Base-by-base conservation (phyloP, 2,888 invertebrate species). In the Synergus laeviventris region DNA sequence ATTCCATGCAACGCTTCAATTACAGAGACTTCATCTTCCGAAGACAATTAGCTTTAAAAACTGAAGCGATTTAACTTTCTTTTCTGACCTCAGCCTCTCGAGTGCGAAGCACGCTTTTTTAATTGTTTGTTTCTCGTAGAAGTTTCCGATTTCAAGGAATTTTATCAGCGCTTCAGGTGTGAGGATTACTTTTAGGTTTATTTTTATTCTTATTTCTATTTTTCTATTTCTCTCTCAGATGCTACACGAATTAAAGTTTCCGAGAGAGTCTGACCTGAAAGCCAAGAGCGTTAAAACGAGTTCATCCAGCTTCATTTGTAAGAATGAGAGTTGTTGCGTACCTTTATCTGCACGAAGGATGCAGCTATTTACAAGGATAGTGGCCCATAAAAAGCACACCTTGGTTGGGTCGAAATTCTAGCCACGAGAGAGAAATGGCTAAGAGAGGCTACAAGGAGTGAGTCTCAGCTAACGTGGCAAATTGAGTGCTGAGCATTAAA, bases 401-500 rank as follows among this genome's bases (percentile, higher is more conserved):
- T n/a, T 21, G 64, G n/a, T n/a, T 21, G 64, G n/a, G 36, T 70
- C 70, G 31, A 36, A 49, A 70, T 21, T 31, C 70, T 31, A 49
- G 36, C 49, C 49, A 45, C 24, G 9, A 70, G 31, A 70, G 70
- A 49, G 49, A 70, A 49, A 49, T 49, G 9, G 59, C 59, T 59
- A 18, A 2, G 18, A 2, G 18, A 9, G n/a, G 18, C 18, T 18
- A 24, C 49, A 31, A 49, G 49, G 70, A 70, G 49, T 49, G 70
- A 70, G 49, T 49, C 11, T 70, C 49, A 70, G 9, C 70, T 70
- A 70, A 70, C 70, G 49, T 36, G 36, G 49, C 70, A 70, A 70
- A 70, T 70, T 70, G 70, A 70, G 70, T 70, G 49, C 70, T 49
- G 49, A 49, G 70, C 49, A n/a, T 54, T 70, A 45, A 70, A 42